Percentiles rank a stretch among this genome's conserved stretches.
phyloP scores from a whole-genome alignment of 2,113 vertebrate genomes.

The Heloderma charlesbogerti region DNA sequence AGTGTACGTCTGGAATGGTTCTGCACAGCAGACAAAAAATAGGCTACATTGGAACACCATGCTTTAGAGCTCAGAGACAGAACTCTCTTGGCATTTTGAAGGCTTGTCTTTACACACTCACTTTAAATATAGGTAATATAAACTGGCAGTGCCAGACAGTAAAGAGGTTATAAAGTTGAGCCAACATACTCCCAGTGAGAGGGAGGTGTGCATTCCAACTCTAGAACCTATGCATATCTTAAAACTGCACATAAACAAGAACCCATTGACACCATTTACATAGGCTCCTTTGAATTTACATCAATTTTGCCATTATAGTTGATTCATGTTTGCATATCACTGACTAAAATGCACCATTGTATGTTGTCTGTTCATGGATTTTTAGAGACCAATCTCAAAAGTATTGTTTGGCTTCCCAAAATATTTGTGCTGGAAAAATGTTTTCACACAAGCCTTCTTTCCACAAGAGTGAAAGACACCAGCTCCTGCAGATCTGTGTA shows the following conservation, averaged over 20 bases:
- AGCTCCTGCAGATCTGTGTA: not conserved
- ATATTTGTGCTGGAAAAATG: too few relatives aligned
- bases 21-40: constrained; percentile 51
- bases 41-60: constrained; percentile 40
- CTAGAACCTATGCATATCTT: not conserved
- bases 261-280: not conserved
- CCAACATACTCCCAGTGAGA: constrained; percentile 7
- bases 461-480: not conserved
- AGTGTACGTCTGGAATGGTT: constrained; percentile 45
- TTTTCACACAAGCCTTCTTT: not conserved
- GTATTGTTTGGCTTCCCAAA: not conserved
- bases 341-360: not conserved
- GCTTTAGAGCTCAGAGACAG: constrained; percentile 44
- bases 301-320: not conserved
- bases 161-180: not conserved
- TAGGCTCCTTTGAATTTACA: not conserved
- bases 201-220: not conserved
- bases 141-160: not conserved
- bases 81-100: constrained; percentile 42
- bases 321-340: not conserved
- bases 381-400: not conserved
- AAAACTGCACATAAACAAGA: not conserved
- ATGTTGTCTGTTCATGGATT: not conserved
- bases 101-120: not conserved
- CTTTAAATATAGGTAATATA: not conserved